phyloP scores from a whole-genome alignment of 2,888 invertebrate genomes.

The Epirrhoe tristata region DNA sequence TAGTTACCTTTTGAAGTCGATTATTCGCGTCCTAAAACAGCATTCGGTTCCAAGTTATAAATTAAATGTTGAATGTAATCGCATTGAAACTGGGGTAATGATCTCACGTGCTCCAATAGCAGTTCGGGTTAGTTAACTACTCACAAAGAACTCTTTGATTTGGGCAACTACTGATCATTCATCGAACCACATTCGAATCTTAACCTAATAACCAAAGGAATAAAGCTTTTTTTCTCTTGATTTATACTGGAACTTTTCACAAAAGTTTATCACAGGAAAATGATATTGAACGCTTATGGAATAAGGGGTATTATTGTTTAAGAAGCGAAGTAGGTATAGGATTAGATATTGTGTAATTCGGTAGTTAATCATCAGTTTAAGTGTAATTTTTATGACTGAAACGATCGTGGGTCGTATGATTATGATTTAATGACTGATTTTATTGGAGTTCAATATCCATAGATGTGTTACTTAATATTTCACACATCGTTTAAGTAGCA shows the following conservation, averaged over 20 bases:
- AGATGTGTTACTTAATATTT: slow-evolving; percentile 6
- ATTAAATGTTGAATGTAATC: slow-evolving; percentile 37
- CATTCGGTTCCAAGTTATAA: slow-evolving; percentile 34
- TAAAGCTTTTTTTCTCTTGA: slow-evolving; percentile 12
- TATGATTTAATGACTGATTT: slow-evolving; percentile 38
- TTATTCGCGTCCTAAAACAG: slow-evolving; percentile 23
- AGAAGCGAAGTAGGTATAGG: slow-evolving; percentile 11
- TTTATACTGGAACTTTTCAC: background rate
- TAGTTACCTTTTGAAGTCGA: background rate
- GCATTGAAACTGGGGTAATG: slow-evolving; percentile 41
- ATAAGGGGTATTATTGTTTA: slow-evolving; percentile 4
- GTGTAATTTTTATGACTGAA: slow-evolving; percentile 43
- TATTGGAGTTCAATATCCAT: slow-evolving; percentile 18
- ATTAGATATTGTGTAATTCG: slow-evolving; percentile 43
- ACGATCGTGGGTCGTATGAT: slow-evolving; percentile 37
- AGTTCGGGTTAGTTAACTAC: slow-evolving; percentile 37
- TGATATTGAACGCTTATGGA: background rate
- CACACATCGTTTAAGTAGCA: background rate
- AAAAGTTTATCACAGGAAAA: background rate
- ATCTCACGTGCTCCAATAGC: slow-evolving; percentile 41
- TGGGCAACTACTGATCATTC: slow-evolving; percentile 31
- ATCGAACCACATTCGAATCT: slow-evolving; percentile 13
- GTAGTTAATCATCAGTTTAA: slow-evolving; percentile 43
- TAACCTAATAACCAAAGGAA: background rate
- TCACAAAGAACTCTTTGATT: slow-evolving; percentile 50